Conservation (phyloP, 2,797 vertebrate genomes). For the Labeo calbasu region DNA sequence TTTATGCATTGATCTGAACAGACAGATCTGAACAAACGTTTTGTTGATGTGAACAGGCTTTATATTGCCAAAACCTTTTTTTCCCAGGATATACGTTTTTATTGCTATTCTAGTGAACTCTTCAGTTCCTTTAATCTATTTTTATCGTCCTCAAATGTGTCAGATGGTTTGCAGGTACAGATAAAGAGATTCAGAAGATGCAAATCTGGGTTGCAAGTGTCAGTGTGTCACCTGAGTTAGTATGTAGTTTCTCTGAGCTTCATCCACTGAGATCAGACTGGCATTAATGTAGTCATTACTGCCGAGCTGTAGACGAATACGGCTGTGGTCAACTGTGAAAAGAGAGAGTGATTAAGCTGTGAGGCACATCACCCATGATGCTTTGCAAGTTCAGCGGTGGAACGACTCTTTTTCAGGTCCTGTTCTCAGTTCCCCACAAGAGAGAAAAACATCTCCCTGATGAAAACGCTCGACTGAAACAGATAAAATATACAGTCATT, state of each 20-base stretch:
- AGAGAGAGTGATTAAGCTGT: constrained; percentile 19
- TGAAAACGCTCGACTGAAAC: constrained; percentile 7
- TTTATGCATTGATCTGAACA: not conserved
- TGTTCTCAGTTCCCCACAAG: constrained; percentile 59
- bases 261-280: constrained; percentile 93
- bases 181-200: not conserved
- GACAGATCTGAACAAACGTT: not conserved
- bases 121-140: not conserved
- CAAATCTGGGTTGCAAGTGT: not conserved
- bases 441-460: constrained; percentile 25
- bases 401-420: constrained; percentile 57
- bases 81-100: not conserved
- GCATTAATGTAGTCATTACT: constrained; percentile 97
- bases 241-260: constrained; percentile 96
- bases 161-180: not conserved
- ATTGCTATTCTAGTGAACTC: not conserved
- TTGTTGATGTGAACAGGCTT: not conserved
- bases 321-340: constrained; percentile 93
- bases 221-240: constrained; percentile 90
- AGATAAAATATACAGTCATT: constrained; percentile 3
- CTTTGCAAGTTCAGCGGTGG: constrained; percentile 56
- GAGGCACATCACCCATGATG: constrained; percentile 6
- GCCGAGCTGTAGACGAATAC: constrained; percentile 91
- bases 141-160: not conserved
- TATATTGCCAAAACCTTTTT: not conserved